Evolutionary conservation across 2,113 vertebrate species (phyloP), one percentile per base, ranked within the genome.

Genomic region (Chaetura pelagica): DNA sequence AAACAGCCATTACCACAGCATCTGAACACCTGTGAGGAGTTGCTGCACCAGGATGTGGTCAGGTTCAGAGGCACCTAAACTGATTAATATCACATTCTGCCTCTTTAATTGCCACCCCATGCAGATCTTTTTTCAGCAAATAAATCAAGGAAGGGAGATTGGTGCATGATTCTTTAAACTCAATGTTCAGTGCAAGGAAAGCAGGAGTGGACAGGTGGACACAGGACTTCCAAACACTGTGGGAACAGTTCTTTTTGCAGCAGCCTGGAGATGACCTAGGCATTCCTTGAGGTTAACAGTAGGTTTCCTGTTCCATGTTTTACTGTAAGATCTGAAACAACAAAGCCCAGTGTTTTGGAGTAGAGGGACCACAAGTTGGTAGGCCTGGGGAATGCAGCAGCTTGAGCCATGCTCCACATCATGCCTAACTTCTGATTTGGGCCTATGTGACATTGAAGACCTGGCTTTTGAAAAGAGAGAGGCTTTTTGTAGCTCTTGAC

Each of bases 1-100:
- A 35, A 84, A 54, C 34, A 29, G 18, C 26, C 24, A 30, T 85
- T 52, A 61, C 34, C 42, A 30, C 19, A 20, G 29, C 16, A 54
- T 38, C 62, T 69, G 75, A 89, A 44, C 73, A 61, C 27, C 51
- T 94, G 84, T 27, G 63, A 85, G 61, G 44, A 80, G 63, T 0
- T 72, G 44, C 62, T 91, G 34, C 80, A 62, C 34, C 81, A 88
- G 78, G 82, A 87, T 84, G 82, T 84, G 84, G 90, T 93, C 49
- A 26, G 61, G 57, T 75, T 93, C 61, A 46, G 88, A 90, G 76
- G 57, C 27, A 30, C 32, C 34, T 15, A 54, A 4, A 18, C 67
- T 73, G 72, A 86, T 87, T 69, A 51, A 58, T 81, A 84, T 87
- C 59, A 14, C 44, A 13, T 62, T 68, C 57, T 84, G 27, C 14